Percentiles rank a stretch among this genome's conserved stretches.
Evolutionary conservation across 1,140 invertebrate genomes (phyloP).

Genomic region (Drosophila nasuta): DNA sequence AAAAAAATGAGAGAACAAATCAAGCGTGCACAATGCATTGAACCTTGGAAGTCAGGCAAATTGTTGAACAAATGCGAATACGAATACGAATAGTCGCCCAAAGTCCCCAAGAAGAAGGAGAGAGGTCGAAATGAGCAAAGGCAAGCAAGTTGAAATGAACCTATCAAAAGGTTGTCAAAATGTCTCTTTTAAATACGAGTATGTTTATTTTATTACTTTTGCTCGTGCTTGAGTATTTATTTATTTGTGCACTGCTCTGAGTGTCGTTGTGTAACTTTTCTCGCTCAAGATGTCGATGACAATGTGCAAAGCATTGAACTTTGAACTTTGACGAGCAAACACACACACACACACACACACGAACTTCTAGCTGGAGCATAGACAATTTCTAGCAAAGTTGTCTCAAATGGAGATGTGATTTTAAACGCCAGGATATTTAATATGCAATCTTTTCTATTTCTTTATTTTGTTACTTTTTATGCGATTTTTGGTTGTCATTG

Average conservation of each 20-base stretch:
- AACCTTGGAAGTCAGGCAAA: conserved; percentile 51
- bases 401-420: conserved; percentile 11
- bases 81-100: not conserved
- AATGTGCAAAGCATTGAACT: conserved; percentile 64
- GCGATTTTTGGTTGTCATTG: conserved; percentile 45
- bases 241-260: conserved; percentile 64
- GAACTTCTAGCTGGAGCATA: conserved; percentile 5
- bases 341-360: conserved; percentile 15
- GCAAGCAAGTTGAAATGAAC: conserved; percentile 69
- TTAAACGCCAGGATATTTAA: conserved; percentile 27
- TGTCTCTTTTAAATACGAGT: conserved; percentile 75
- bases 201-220: conserved; percentile 78
- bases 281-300: conserved; percentile 62
- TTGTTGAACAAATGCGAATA: conserved; percentile 25
- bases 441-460: conserved; percentile 25
- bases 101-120: conserved; percentile 8
- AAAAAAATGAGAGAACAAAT: conserved; percentile 37
- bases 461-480: conserved; percentile 18
- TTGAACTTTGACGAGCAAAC: conserved; percentile 58
- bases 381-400: conserved; percentile 4
- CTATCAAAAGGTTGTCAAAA: conserved; percentile 80
- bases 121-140: conserved; percentile 42
- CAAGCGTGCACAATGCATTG: conserved; percentile 63
- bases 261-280: conserved; percentile 70
- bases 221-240: conserved; percentile 68